These are phyloP conservation scores for Oxytorus armatus DNA, from an alignment of 2,888 invertebrate genomes.

Conservation along the genomic window DNA sequence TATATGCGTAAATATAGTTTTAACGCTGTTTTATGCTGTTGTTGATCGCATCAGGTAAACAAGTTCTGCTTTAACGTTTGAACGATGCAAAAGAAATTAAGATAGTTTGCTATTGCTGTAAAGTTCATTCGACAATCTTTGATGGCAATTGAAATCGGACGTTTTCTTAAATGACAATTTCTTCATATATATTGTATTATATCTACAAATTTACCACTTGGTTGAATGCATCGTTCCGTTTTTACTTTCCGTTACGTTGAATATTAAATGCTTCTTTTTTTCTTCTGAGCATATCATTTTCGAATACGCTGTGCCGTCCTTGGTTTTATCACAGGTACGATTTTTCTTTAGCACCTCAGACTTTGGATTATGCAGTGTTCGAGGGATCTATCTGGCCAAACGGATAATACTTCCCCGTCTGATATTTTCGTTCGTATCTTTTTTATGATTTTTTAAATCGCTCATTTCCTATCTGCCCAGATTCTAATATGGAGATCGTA, in stretches of 20 bases:
- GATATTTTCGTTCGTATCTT: not conserved
- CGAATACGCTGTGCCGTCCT: constrained; percentile 24
- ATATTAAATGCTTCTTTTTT: constrained; percentile 34
- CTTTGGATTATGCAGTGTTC: constrained; percentile 28
- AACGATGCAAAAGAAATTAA: too few relatives aligned
- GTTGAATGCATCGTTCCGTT: too few relatives aligned
- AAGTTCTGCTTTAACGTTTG: too few relatives aligned
- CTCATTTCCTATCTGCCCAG: not conserved
- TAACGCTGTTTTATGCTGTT: too few relatives aligned
- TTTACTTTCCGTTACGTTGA: not conserved
- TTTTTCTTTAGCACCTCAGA: constrained; percentile 46
- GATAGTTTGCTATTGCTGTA: too few relatives aligned
- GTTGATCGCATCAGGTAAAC: too few relatives aligned
- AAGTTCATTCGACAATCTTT: not conserved
- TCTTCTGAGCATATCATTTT: constrained; percentile 10
- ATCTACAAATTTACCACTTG: too few relatives aligned
- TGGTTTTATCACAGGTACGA: constrained; percentile 60
- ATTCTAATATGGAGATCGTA: too few relatives aligned
- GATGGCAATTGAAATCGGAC: constrained; percentile 1
- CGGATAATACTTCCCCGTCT: not conserved
- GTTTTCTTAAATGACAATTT: not conserved
- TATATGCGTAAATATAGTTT: too few relatives aligned
- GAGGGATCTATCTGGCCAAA: constrained; percentile 18
- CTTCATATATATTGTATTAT: not conserved
- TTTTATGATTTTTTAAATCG: not conserved